Conservation (phyloP, 2,113 vertebrate species). For the Eulemur rufifrons region DNA sequence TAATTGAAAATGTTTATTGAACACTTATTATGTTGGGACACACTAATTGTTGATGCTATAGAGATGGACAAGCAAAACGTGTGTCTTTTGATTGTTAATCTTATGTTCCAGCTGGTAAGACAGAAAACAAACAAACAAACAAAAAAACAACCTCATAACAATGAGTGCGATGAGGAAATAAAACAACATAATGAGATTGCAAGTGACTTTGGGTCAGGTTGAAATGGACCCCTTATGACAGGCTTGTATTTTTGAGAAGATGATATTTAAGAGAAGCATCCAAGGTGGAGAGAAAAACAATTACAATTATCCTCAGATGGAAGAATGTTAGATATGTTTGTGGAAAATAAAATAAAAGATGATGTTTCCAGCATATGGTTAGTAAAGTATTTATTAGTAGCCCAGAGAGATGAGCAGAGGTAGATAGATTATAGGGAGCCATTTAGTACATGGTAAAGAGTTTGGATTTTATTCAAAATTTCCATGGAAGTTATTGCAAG, state of each 20-base stretch:
- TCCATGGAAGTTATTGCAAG: not conserved
- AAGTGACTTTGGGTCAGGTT: not conserved
- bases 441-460: not conserved
- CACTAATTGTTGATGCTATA: not conserved
- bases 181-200: not conserved
- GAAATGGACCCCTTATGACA: accelerated
- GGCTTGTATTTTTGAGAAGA: not conserved
- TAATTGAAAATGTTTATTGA: not conserved
- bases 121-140: not conserved
- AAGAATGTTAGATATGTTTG: not conserved
- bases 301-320: not conserved
- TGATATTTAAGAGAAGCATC: not conserved
- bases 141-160: not conserved
- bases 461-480: not conserved
- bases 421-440: not conserved
- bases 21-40: not conserved
- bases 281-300: not conserved
- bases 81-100: not conserved
- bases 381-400: not conserved
- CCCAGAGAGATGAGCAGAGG: not conserved
- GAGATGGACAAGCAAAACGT: not conserved
- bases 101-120: not conserved
- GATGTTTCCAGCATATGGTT: not conserved
- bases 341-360: not conserved
- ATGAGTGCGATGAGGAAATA: not conserved